These are phyloP conservation scores for Delia radicum DNA, from an alignment of 1,140 invertebrate species.

Conservation along the genomic window DNA sequence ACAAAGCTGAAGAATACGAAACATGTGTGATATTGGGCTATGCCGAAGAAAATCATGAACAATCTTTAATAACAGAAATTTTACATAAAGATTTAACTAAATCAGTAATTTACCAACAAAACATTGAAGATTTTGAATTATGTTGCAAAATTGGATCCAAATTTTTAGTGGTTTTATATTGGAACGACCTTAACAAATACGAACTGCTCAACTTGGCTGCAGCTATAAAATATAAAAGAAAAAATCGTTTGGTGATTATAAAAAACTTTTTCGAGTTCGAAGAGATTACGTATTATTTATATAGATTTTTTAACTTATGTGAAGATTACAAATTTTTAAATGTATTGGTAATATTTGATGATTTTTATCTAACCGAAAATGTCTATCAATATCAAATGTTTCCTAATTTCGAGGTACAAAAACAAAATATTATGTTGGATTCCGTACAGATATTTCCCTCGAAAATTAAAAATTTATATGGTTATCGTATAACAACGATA, in stretches of 20 bases:
- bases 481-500: neutral
- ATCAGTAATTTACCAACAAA: neutral
- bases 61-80: neutral
- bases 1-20: neutral
- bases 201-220: neutral
- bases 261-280: neutral
- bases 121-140: neutral
- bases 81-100: neutral
- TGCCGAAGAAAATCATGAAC: neutral
- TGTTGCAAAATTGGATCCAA: neutral
- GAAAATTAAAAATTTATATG: neutral
- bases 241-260: neutral
- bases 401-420: neutral
- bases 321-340: neutral
- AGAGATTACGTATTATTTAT: neutral
- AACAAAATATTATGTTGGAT: neutral
- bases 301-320: neutral
- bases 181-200: neutral
- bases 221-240: neutral
- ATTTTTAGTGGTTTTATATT: neutral
- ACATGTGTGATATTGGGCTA: neutral
- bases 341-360: neutral
- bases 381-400: neutral
- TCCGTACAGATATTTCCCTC: neutral
- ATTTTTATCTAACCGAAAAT: neutral